Conservation (phyloP, 2,797 vertebrate genomes). For the Podarcis lilfordi region DNA sequence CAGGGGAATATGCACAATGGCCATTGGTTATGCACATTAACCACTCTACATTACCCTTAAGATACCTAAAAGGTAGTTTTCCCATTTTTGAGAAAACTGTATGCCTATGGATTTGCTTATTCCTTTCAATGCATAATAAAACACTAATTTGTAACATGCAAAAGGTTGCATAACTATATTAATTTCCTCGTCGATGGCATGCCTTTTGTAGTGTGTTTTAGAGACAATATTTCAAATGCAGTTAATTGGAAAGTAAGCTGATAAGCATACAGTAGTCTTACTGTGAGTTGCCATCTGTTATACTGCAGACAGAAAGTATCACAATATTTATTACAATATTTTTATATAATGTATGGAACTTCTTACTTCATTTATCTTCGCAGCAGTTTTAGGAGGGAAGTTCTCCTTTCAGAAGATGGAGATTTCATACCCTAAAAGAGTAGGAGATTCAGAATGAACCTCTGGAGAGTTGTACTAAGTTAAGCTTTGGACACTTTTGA, state of each 20-base stretch:
- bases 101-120: too few species aligned
- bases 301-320: neutral
- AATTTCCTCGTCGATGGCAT: neutral
- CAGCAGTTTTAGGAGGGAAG: neutral
- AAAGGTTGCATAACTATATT: neutral
- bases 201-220: neutral
- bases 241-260: neutral
- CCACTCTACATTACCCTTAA: too few species aligned
- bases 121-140: neutral
- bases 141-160: neutral
- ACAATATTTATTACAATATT: neutral
- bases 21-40: too few species aligned
- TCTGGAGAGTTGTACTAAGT: neutral
- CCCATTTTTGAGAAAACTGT: neutral
- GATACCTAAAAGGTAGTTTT: neutral
- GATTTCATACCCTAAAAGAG: neutral
- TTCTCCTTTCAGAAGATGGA: neutral
- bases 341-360: neutral
- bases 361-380: neutral
- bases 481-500: neutral
- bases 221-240: neutral
- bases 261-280: neutral
- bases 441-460: neutral
- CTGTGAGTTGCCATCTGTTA: neutral
- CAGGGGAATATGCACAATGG: too few species aligned